Conservation (phyloP, 2,113 vertebrate genomes). For the Hassar affinis region DNA sequence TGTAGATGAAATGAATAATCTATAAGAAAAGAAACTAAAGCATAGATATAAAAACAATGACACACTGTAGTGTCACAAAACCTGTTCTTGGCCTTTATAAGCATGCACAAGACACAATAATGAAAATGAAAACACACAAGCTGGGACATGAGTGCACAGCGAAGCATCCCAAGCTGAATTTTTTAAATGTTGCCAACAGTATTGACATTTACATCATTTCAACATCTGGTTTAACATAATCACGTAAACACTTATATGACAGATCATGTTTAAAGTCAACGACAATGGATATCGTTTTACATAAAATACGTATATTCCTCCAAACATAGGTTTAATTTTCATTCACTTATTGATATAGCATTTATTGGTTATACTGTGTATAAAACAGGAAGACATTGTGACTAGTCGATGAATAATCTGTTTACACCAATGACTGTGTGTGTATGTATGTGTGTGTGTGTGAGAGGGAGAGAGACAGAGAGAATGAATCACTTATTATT, state of each 20-base stretch:
- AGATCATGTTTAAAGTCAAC: neutral
- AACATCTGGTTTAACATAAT: neutral
- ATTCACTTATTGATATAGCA: neutral
- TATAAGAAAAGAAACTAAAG: too few species aligned
- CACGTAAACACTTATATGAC: neutral
- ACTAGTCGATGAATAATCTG: neutral
- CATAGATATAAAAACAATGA: too few species aligned
- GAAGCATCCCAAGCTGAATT: neutral
- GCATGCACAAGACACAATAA: neutral
- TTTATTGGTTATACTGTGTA: neutral
- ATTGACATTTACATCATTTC: neutral
- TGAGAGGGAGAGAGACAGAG: neutral
- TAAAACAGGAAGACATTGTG: neutral
- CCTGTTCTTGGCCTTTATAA: neutral
- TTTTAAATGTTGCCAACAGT: neutral
- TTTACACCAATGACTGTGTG: neutral
- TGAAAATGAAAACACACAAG: constrained; percentile 12
- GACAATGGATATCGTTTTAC: neutral
- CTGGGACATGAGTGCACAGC: neutral
- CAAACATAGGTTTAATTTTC: neutral
- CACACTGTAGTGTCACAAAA: neutral
- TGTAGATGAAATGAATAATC: too few species aligned
- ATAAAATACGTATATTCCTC: neutral
- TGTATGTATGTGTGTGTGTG: neutral
- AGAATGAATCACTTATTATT: neutral